A percentile compares a stretch with the other conserved stretches of the same genome.
Evolutionary conservation across 2,113 vertebrate species (phyloP).

Genomic region (Zapus hudsonius): DNA sequence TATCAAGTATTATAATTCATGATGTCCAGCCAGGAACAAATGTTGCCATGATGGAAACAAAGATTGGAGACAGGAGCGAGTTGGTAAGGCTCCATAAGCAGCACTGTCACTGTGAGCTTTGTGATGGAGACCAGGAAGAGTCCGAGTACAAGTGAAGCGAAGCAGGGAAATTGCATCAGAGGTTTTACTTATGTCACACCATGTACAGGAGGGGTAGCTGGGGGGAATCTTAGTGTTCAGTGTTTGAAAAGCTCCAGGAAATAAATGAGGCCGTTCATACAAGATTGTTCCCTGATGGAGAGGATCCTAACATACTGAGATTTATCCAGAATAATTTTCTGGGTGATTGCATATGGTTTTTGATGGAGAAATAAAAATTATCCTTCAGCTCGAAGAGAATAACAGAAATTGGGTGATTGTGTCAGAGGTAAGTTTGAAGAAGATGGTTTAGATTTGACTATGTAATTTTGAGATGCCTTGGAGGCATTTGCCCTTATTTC

Average conservation of each 20-base stretch:
- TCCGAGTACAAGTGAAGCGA: too few relatives aligned
- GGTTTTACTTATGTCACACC: too few relatives aligned
- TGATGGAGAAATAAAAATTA: background rate
- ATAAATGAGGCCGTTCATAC: background rate
- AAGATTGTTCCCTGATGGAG: background rate
- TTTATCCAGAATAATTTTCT: background rate
- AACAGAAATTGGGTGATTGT: background rate
- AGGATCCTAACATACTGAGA: background rate
- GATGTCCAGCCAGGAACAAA: background rate
- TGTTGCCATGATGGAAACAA: background rate
- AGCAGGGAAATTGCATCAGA: background rate
- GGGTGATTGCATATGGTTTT: background rate
- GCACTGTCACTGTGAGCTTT: background rate
- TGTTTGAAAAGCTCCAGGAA: background rate
- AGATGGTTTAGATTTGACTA: background rate
- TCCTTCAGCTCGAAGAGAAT: background rate
- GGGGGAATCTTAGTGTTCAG: too few relatives aligned
- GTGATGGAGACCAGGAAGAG: background rate
- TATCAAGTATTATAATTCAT: background rate
- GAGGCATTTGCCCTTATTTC: background rate
- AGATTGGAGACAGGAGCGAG: background rate
- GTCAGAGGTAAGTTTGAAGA: background rate
- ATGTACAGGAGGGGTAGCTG: too few relatives aligned
- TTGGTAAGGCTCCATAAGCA: background rate
- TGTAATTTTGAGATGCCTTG: background rate